Evolutionary conservation across 2,113 vertebrate genomes (phyloP).

Genomic region (Climacteris rufus): DNA sequence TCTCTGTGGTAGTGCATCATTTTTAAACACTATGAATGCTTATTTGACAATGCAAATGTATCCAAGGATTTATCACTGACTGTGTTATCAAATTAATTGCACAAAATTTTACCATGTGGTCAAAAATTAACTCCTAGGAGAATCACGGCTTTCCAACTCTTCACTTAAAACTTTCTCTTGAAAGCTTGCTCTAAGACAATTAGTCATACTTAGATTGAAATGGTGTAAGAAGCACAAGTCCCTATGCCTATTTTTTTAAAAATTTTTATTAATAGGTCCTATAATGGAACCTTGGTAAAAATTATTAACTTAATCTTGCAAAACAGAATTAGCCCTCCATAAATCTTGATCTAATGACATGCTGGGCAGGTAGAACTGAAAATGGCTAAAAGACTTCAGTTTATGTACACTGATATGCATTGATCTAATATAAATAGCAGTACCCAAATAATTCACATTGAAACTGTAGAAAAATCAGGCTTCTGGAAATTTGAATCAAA

Average conservation of each 20-base stretch:
- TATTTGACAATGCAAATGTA: not conserved
- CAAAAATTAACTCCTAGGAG: not conserved
- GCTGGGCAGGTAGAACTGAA: not conserved
- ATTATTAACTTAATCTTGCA: not conserved
- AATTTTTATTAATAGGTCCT: not conserved
- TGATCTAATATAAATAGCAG: not conserved
- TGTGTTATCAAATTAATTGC: not conserved
- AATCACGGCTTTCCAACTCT: not conserved
- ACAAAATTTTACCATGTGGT: not conserved
- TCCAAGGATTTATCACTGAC: not conserved
- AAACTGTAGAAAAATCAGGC: not conserved
- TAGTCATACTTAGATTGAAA: not conserved
- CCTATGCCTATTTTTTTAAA: fast-evolving
- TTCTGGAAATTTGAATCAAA: not conserved
- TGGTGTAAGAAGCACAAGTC: not conserved
- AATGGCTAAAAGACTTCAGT: not conserved
- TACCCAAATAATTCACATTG: not conserved
- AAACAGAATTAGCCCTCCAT: not conserved
- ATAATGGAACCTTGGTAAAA: not conserved
- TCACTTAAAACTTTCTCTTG: not conserved
- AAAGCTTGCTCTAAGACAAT: not conserved
- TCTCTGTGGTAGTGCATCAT: not conserved
- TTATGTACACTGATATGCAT: not conserved
- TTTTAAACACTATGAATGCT: not conserved
- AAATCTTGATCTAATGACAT: not conserved